A percentile compares a stretch with the other conserved stretches of the same genome.
These are phyloP conservation scores for Drosophila ananassae DNA, from an alignment of 1,140 invertebrate genomes.

Conservation along the genomic window DNA sequence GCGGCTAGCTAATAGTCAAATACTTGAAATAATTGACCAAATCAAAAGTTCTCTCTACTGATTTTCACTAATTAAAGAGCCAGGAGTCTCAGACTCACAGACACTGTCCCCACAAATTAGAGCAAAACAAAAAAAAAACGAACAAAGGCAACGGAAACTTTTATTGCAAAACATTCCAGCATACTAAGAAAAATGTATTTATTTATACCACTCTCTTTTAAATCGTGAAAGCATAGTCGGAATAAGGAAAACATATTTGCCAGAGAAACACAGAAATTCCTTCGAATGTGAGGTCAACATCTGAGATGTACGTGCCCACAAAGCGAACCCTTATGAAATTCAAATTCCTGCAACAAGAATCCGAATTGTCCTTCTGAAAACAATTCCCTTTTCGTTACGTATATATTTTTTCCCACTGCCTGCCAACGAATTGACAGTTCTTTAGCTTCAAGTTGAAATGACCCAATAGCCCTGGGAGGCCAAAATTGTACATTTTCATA, in stretches of 20 bases:
- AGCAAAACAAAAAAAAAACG: too few relatives aligned
- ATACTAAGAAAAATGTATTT: neutral
- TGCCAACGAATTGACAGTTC: neutral
- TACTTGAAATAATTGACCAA: slow-evolving; percentile 76
- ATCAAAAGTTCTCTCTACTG: slow-evolving; percentile 50
- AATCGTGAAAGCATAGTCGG: neutral
- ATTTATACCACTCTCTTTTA: neutral
- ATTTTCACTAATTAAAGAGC: slow-evolving; percentile 51
- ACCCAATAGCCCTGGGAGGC: slow-evolving; percentile 18
- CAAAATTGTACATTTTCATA: slow-evolving; percentile 53
- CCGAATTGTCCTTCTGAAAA: slow-evolving; percentile 36
- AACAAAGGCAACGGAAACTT: slow-evolving; percentile 5
- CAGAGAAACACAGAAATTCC: neutral
- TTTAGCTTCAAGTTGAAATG: neutral
- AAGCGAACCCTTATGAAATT: slow-evolving; percentile 26
- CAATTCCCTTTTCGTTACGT: slow-evolving; percentile 7
- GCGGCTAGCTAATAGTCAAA: slow-evolving; percentile 67
- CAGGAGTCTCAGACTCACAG: too few relatives aligned
- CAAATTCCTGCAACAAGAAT: slow-evolving; percentile 25
- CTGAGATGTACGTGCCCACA: slow-evolving; percentile 1
- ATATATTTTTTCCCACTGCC: slow-evolving; percentile 2
- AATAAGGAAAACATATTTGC: slow-evolving; percentile 2
- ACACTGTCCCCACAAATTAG: slow-evolving; percentile 3
- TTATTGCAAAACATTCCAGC: slow-evolving; percentile 2
- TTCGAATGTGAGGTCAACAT: slow-evolving; percentile 4